Evolutionary conservation across 2,797 vertebrate species (phyloP).

Genomic region (Channa striata): DNA sequence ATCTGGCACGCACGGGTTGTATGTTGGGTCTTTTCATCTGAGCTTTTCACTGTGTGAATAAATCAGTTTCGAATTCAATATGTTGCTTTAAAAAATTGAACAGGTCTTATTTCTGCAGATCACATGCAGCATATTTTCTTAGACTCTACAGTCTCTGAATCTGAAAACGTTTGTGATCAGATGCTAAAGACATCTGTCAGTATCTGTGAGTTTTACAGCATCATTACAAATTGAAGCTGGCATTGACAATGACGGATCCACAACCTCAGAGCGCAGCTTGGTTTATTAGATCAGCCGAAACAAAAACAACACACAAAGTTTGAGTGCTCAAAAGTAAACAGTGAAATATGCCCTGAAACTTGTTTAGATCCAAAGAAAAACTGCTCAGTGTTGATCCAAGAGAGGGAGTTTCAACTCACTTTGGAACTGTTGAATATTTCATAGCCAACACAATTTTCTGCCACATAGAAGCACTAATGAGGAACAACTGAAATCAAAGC

Average conservation of each 20-base stretch:
- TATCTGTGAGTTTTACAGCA: background rate
- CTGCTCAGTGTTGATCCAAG: conserved; percentile 32
- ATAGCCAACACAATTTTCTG: conserved; percentile 53
- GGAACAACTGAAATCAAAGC: conserved; percentile 73
- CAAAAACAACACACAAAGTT: conserved; percentile 42
- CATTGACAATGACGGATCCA: conserved; percentile 28
- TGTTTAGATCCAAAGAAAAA: conserved; percentile 55
- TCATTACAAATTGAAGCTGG: conserved; percentile 32
- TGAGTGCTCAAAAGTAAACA: conserved; percentile 39
- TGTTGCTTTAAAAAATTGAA: background rate
- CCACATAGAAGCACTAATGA: conserved; percentile 62
- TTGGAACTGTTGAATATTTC: conserved; percentile 71
- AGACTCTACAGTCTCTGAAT: background rate
- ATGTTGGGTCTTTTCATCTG: conserved; percentile 12
- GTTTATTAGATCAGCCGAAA: conserved; percentile 35
- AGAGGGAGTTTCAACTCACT: conserved; percentile 39
- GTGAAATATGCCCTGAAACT: conserved; percentile 39
- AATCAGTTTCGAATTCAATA: conserved; percentile 28
- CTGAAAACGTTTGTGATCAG: conserved; percentile 1
- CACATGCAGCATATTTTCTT: background rate
- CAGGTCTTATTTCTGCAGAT: conserved; percentile 11
- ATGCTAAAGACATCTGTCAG: conserved; percentile 12
- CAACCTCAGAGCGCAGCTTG: conserved; percentile 25
- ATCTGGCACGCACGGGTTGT: conserved; percentile 18
- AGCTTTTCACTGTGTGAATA: conserved; percentile 26